Conservation (phyloP, 2,797 vertebrate genomes). For the Picus viridis region DNA sequence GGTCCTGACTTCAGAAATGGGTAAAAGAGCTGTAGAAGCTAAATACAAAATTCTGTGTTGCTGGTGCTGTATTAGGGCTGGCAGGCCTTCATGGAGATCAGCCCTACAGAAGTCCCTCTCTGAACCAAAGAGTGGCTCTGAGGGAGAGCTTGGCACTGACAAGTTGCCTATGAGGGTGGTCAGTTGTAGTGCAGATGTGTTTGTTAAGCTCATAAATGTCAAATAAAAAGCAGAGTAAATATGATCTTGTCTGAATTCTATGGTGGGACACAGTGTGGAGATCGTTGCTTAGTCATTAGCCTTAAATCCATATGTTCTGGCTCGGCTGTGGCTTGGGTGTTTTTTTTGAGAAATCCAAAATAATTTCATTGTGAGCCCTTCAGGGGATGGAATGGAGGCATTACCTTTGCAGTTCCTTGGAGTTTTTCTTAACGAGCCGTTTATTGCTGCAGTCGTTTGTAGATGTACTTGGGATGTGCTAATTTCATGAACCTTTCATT, state of each 20-base stretch:
- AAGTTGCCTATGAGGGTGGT: rapidly evolving
- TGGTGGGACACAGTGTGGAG: not conserved
- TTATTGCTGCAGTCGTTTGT: not conserved
- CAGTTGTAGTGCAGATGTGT: not conserved
- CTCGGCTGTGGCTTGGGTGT: not conserved
- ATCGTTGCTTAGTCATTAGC: not conserved
- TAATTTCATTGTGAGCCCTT: not conserved
- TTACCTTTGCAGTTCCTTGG: not conserved
- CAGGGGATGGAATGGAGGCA: rapidly evolving
- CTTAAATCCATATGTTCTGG: not conserved
- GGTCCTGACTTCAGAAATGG: not conserved
- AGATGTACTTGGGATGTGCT: not conserved
- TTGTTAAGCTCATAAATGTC: not conserved
- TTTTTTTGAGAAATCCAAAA: not conserved
- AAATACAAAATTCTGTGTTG: rapidly evolving
- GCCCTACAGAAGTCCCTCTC: not conserved
- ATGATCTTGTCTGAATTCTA: not conserved
- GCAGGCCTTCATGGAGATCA: rapidly evolving
- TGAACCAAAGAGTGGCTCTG: not conserved
- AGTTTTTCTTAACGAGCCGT: not conserved
- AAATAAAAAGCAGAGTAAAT: not conserved
- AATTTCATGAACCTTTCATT: not conserved
- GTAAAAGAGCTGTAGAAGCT: not conserved
- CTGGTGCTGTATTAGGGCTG: not conserved
- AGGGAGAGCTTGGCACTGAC: rapidly evolving